Conservation (phyloP, 2,888 invertebrate genomes). For the Beris chalybata region DNA sequence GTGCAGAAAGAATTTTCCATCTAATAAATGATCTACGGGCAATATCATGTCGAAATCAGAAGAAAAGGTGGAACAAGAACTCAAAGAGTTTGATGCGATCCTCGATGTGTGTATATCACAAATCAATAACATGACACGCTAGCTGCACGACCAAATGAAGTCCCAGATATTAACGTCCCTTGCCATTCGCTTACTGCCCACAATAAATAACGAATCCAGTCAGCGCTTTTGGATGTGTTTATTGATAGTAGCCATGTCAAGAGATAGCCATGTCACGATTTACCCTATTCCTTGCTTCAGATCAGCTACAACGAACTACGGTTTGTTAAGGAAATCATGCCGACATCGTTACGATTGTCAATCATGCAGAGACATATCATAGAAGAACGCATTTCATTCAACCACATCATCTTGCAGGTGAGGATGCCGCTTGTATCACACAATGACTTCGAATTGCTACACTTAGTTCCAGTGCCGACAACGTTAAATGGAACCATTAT, state of each 20-base stretch:
- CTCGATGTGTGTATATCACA: too few species aligned
- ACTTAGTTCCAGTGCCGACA: neutral
- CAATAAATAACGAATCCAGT: neutral
- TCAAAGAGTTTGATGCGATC: too few species aligned
- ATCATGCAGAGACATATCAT: neutral
- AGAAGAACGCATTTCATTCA: neutral
- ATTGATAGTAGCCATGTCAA: neutral
- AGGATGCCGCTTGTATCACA: neutral
- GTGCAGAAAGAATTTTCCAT: too few species aligned
- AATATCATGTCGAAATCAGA: too few species aligned
- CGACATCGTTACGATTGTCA: neutral
- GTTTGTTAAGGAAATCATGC: neutral
- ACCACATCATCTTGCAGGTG: neutral
- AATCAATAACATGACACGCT: too few species aligned
- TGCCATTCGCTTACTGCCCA: neutral
- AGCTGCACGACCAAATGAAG: too few species aligned
- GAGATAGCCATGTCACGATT: neutral
- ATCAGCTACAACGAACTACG: neutral
- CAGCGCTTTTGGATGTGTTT: neutral
- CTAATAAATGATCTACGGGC: too few species aligned
- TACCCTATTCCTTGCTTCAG: neutral
- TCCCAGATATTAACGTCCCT: too few species aligned
- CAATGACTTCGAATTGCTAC: neutral
- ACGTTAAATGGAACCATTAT: too few species aligned
- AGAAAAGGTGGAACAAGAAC: too few species aligned